Conservation (phyloP, 2,888 invertebrate genomes). For the Amblyteles armatorius region DNA sequence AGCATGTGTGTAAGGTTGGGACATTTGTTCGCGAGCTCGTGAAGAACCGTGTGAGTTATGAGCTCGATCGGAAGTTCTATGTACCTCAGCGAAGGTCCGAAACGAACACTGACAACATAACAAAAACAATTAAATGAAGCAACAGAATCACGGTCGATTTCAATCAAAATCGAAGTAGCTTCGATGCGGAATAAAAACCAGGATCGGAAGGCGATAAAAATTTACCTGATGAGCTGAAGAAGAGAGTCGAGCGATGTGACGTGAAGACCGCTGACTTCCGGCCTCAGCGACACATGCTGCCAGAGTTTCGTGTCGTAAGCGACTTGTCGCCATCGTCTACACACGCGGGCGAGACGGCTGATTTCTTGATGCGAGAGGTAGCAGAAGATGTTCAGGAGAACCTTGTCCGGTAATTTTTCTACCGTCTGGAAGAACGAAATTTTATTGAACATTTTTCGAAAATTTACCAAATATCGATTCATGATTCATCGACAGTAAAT, state of each 20-base stretch:
- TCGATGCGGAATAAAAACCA: not conserved
- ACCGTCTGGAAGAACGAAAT: slow-evolving; percentile 90
- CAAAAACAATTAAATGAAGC: slow-evolving; percentile 1
- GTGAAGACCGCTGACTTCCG: slow-evolving; percentile 97
- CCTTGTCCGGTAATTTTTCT: slow-evolving; percentile 98
- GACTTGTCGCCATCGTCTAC: slow-evolving; percentile 97
- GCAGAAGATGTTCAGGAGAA: slow-evolving; percentile 96
- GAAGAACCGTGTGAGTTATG: slow-evolving; percentile 98
- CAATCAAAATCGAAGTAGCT: no score
- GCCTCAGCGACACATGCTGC: slow-evolving; percentile 97
- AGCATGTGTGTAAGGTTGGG: slow-evolving; percentile 98
- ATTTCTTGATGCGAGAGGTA: slow-evolving; percentile 97
- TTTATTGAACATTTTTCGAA: not conserved
- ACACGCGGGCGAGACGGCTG: slow-evolving; percentile 96
- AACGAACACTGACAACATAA: slow-evolving; percentile 88
- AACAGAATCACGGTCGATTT: not conserved
- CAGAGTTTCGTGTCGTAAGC: slow-evolving; percentile 98
- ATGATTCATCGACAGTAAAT: not conserved
- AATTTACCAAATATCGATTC: not conserved
- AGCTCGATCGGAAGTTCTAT: slow-evolving; percentile 98
- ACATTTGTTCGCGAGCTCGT: slow-evolving; percentile 98
- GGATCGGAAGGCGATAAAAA: not conserved
- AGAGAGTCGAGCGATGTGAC: slow-evolving; percentile 95
- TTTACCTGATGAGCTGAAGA: slow-evolving; percentile 91
- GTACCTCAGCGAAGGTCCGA: slow-evolving; percentile 94